Evolutionary conservation across 2,113 vertebrate genomes (phyloP).

Genomic region (Cephalopholis sonnerati): DNA sequence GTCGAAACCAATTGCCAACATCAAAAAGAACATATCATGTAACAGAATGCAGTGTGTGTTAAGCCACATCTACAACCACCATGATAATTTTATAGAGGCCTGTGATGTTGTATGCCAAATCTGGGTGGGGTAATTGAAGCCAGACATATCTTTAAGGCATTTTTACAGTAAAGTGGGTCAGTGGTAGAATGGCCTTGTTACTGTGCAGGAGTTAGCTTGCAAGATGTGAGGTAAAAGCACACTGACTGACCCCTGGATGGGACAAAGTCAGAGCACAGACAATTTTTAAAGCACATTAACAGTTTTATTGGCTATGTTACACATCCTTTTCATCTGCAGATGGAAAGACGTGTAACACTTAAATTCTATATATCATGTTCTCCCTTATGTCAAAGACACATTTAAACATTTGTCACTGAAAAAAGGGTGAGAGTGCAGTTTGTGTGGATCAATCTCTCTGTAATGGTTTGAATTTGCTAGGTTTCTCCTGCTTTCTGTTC

Average conservation of each 20-base stretch:
- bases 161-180: slow-evolving; percentile 79
- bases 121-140: slow-evolving; percentile 83
- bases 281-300: background rate
- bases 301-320: slow-evolving; percentile 1
- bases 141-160: slow-evolving; percentile 78
- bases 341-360: slow-evolving; percentile 1
- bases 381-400: slow-evolving; percentile 13
- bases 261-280: background rate
- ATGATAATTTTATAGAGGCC: slow-evolving; percentile 78
- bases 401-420: slow-evolving; percentile 38
- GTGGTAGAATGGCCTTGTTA: slow-evolving; percentile 36
- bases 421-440: slow-evolving; percentile 33
- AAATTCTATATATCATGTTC: slow-evolving; percentile 7
- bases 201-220: slow-evolving; percentile 31
- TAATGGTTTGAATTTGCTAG: slow-evolving; percentile 71
- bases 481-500: slow-evolving; percentile 67
- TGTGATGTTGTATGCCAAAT: slow-evolving; percentile 74
- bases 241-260: background rate
- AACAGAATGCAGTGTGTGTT: slow-evolving; percentile 67
- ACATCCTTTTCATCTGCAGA: background rate
- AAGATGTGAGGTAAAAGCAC: slow-evolving; percentile 47
- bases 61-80: slow-evolving; percentile 70
- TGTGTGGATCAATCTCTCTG: slow-evolving; percentile 54
- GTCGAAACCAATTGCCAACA: slow-evolving; percentile 54
- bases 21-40: slow-evolving; percentile 74